Base-by-base conservation (phyloP, 2,113 vertebrate genomes). In the Rhabdornis inornatus region DNA sequence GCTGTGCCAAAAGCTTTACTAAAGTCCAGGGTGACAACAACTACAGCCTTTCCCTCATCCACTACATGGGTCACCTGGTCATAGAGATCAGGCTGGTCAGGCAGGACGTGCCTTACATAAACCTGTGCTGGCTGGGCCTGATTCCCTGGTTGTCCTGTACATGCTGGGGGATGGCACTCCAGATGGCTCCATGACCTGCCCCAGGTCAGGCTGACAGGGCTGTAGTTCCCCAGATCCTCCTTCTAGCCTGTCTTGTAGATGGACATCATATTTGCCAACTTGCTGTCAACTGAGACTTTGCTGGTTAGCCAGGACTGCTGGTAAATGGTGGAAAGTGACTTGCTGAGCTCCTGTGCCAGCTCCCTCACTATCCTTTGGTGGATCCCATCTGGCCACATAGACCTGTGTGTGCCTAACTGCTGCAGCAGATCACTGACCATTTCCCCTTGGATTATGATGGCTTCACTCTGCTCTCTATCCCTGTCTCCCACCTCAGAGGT, bases 311-410 rank as follows among this genome's bases (percentile, higher is more conserved):
- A 57, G 52, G 25, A 40, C 9, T 57, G 35, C 42, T 17, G 15
- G 20, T 30, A 75, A 49, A 42, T 56, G 42, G 14, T 57, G 30
- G 30, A 42, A 65, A 16, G 30, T 57, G 50, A 16, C 15, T 65
- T 3, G 0, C 35, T 49, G 35, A 57, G 20, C 10, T 21, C 50
- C 13, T 65, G 13, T 40, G 30, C 24, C 42, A 57, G 13, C 35
- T 50, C 27, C 17, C 27, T 83, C 81, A 17, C 33, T 45, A 2
- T 55, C 22, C 18, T 63, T 33, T 0, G 0, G 14, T 64, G n/a
- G 13, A 19, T 64, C 59, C 40, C 40, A 15, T 42, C 40, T 42
- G 40, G 40, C 40, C 40, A 42, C 40, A 15, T 13, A 18, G 27
- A 44, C 39, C 39, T 53, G 10, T 31, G 23, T 74, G 53, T 44